Evolutionary conservation across 2,888 invertebrate species (phyloP).

Genomic region (Sphaeridia pumilis): DNA sequence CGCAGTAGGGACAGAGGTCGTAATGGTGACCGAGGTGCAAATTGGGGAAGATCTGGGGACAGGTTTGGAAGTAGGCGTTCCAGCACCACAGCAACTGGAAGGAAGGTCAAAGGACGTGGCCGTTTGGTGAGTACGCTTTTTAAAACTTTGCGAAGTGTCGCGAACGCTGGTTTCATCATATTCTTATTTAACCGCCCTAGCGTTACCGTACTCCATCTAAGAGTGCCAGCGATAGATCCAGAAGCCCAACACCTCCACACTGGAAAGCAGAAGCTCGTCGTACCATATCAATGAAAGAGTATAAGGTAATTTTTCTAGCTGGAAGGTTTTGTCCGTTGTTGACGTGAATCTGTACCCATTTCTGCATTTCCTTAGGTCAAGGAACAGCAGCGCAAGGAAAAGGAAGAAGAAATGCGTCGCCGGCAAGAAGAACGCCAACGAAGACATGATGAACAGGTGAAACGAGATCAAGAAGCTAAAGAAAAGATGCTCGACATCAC

Average conservation of each 20-base stretch:
- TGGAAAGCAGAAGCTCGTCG: slow-evolving; percentile 82
- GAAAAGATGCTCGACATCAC: not conserved
- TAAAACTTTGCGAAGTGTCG: no score
- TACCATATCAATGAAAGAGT: slow-evolving; percentile 68
- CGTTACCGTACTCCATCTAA: slow-evolving; percentile 27
- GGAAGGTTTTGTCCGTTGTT: not conserved
- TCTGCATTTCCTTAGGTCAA: slow-evolving; percentile 24
- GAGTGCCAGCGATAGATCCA: slow-evolving; percentile 71
- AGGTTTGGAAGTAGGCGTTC: slow-evolving; percentile 10
- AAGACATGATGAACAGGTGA: slow-evolving; percentile 45
- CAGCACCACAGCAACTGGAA: slow-evolving; percentile 43
- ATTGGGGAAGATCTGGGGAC: slow-evolving; percentile 14
- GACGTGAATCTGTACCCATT: slow-evolving; percentile 7
- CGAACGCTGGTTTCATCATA: not conserved
- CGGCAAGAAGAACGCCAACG: slow-evolving; percentile 47
- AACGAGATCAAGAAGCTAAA: no score
- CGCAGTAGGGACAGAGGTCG: slow-evolving; percentile 25
- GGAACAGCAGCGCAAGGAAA: slow-evolving; percentile 42
- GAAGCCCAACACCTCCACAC: slow-evolving; percentile 85
- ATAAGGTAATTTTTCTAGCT: slow-evolving; percentile 53
- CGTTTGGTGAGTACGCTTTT: slow-evolving; percentile 73
- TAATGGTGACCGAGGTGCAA: slow-evolving; percentile 19
- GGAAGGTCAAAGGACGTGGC: slow-evolving; percentile 82
- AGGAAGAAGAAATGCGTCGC: slow-evolving; percentile 49
- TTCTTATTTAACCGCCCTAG: slow-evolving; percentile 8